Evolutionary conservation across 2,113 vertebrate species (phyloP), one percentile per base, ranked within the genome.

Genomic region (Sebastes fasciatus): DNA sequence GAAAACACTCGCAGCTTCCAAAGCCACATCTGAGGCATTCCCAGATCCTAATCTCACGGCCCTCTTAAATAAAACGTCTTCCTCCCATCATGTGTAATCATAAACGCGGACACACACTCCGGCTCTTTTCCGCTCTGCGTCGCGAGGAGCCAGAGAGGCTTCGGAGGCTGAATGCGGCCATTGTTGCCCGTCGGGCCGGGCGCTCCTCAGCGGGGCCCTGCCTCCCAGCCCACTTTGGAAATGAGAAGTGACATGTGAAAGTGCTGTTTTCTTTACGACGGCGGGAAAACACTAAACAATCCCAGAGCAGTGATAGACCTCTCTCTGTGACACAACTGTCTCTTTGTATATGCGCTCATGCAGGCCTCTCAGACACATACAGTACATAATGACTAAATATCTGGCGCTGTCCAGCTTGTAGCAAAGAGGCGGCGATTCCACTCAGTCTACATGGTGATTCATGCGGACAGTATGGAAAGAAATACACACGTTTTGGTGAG

Each of bases 191-290:
- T 21, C 17, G 3, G 76, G 66, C 65, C 40, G 6, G 23, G 74
- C 14, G 62, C 87, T 85, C 83, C 73, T 82, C 73, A 6, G 69
- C 12, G 34, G 82, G 82, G 23, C 87, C 51, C 80, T 57, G 65
- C 65, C 70, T 84, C 81, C 72, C 72, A 48, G 52, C 57, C 51
- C 62, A 34, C 54, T 86, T 90, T 90, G 90, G 79, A 92, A 95
- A 96, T 93, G 86, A 93, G 86, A 92, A 92, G 88, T 90, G 94
- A 94, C 94, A 93, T 92, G 88, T 90, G 84, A 95, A 96, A 95
- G 92, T 90, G 91, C 74, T 91, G 92, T 94, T 94, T 96, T 94
- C 89, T 92, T 91, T 93, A 79, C 74, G 67, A 34, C 80, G 42
- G 88, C 82, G 82, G 76, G 84, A 91, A 93, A 93, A 88, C 74